Percentiles rank a stretch among this genome's conserved stretches.
Evolutionary conservation across 2,888 invertebrate species (phyloP).

Genomic region (Melieria omissa): DNA sequence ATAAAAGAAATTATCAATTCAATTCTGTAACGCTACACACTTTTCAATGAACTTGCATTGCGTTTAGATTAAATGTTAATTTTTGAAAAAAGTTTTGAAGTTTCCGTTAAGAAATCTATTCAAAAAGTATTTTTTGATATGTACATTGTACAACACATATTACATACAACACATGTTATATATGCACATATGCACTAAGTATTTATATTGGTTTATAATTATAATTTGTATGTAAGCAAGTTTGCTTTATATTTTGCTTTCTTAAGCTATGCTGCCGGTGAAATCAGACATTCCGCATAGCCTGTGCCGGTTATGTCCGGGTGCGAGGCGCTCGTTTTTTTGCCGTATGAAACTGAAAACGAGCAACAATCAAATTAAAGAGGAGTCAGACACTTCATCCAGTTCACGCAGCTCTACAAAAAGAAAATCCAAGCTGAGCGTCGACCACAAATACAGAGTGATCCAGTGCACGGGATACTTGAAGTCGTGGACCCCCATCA

Average conservation of each 20-base stretch:
- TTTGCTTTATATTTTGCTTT: neutral
- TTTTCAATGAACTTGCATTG: too few species aligned
- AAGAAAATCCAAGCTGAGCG: conserved; percentile 72
- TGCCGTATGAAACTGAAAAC: conserved; percentile 90
- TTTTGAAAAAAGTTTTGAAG: too few species aligned
- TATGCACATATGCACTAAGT: too few species aligned
- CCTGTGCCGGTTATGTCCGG: conserved; percentile 83
- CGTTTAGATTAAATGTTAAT: too few species aligned
- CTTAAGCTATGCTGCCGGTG: conserved; percentile 87
- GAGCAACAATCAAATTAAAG: conserved; percentile 73
- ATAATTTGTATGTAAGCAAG: too few species aligned
- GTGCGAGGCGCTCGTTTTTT: conserved; percentile 91
- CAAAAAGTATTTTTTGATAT: too few species aligned
- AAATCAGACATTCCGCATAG: conserved; percentile 85
- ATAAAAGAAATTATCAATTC: too few species aligned
- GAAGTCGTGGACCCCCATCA: conserved; percentile 89
- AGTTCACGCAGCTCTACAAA: conserved; percentile 71
- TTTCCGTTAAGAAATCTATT: too few species aligned
- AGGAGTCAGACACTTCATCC: conserved; percentile 71
- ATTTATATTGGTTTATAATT: too few species aligned
- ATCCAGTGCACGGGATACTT: conserved; percentile 94
- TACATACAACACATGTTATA: too few species aligned
- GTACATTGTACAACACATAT: too few species aligned
- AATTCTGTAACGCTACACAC: too few species aligned
- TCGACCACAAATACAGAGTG: conserved; percentile 86